phyloP scores from a whole-genome alignment of 2,888 invertebrate genomes.

The Pollenia amentaria region DNA sequence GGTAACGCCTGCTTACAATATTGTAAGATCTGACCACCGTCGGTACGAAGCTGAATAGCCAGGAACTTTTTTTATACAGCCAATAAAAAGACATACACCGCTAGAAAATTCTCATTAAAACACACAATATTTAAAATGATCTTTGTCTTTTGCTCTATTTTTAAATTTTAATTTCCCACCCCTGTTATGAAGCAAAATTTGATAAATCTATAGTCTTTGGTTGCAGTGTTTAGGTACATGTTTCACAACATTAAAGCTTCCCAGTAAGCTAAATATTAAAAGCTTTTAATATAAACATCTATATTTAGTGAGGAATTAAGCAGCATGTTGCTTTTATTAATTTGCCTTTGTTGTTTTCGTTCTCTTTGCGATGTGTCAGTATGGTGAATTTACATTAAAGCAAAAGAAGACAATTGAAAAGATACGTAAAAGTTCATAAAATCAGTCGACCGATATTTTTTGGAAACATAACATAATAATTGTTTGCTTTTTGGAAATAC shows the following conservation, averaged over 20 bases:
- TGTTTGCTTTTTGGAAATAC: conserved; percentile 12
- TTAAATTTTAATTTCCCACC: neutral
- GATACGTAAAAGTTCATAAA: conserved; percentile 56
- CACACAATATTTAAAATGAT: too few species aligned
- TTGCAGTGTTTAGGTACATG: neutral
- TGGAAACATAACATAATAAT: conserved; percentile 67
- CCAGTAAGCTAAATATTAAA: neutral
- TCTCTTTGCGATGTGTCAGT: conserved; percentile 55
- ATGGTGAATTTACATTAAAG: conserved; percentile 50
- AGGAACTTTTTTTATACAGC: too few species aligned
- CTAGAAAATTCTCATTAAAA: too few species aligned
- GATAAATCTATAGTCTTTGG: neutral
- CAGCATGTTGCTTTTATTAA: conserved; percentile 28
- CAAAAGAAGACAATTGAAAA: conserved; percentile 53
- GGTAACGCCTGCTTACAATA: too few species aligned
- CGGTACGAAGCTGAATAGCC: too few species aligned
- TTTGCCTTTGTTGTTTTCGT: conserved; percentile 39
- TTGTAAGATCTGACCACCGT: too few species aligned
- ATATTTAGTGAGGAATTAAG: neutral
- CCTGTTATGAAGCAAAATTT: neutral
- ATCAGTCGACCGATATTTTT: conserved; percentile 75
- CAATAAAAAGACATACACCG: too few species aligned
- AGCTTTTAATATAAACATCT: conserved; percentile 40
- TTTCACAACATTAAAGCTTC: conserved; percentile 42
- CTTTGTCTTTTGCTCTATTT: neutral